Percentiles rank a stretch among this genome's conserved stretches.
These are phyloP conservation scores for Drosophila tanythrix DNA, from an alignment of 2,888 invertebrate genomes.

Conservation along the genomic window DNA sequence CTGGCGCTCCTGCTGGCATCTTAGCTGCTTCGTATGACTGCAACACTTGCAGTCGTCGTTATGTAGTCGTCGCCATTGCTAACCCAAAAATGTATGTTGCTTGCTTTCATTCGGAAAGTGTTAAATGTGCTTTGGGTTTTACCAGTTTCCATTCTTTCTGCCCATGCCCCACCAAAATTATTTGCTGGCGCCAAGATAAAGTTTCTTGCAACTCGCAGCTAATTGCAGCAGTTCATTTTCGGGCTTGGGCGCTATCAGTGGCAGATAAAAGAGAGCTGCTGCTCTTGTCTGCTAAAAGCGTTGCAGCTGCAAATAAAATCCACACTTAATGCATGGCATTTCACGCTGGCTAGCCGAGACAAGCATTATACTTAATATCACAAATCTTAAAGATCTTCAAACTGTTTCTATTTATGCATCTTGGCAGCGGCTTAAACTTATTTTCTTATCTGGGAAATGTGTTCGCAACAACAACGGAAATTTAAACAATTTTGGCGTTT, in stretches of 20 bases:
- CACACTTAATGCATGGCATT: conserved; percentile 17
- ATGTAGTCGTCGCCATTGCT: conserved; percentile 26
- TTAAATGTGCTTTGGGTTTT: conserved; percentile 72
- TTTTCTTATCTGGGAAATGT: conserved; percentile 34
- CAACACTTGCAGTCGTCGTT: conserved; percentile 47
- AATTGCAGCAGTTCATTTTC: conserved; percentile 65
- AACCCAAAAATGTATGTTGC: conserved; percentile 67
- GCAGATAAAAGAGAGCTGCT: conserved; percentile 28
- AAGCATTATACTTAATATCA: not conserved
- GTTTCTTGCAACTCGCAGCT: conserved; percentile 60
- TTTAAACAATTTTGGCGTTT: conserved; percentile 6
- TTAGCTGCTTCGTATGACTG: conserved; percentile 43
- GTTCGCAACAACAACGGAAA: conserved; percentile 24
- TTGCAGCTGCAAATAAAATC: conserved; percentile 23
- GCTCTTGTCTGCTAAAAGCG: conserved; percentile 6
- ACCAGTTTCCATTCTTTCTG: conserved; percentile 33
- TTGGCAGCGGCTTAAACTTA: not conserved
- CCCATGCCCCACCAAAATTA: conserved; percentile 34
- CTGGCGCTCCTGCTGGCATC: conserved; percentile 24
- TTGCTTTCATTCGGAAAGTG: conserved; percentile 74
- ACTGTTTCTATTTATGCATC: not conserved
- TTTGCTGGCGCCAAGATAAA: conserved; percentile 59
- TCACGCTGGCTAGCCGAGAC: not conserved
- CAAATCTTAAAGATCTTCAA: not conserved
- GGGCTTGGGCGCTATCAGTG: conserved; percentile 25